These are phyloP conservation scores for Scrobipalpa atriplicella DNA, from an alignment of 2,888 invertebrate species.

Conservation along the genomic window DNA sequence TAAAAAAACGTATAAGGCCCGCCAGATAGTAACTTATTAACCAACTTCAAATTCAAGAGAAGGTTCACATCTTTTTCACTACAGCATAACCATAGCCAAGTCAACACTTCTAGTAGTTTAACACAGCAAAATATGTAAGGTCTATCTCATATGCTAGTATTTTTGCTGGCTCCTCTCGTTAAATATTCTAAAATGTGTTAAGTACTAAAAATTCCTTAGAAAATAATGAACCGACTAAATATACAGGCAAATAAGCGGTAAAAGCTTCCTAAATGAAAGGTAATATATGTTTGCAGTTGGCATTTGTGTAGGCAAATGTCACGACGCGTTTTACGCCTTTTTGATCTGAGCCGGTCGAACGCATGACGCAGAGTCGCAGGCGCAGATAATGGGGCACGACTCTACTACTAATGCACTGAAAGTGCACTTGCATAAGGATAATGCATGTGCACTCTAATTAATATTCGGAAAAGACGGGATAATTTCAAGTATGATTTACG, in stretches of 20 bases:
- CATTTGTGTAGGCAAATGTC: constrained; percentile 33
- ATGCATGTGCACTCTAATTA: not conserved
- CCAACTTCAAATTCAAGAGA: no score
- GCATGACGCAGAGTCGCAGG: constrained; percentile 31
- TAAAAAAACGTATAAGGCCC: no score
- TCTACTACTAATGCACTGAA: not conserved
- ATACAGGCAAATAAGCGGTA: constrained; percentile 19
- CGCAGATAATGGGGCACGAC: not conserved
- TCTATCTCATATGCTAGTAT: not conserved
- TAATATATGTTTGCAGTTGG: constrained; percentile 27
- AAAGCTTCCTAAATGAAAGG: constrained; percentile 28
- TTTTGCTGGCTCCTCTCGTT: not conserved
- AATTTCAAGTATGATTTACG: no score
- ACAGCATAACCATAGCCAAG: no score
- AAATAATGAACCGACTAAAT: not conserved
- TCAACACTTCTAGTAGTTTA: no score
- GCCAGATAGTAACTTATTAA: no score
- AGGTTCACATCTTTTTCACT: no score
- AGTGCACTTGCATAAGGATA: not conserved
- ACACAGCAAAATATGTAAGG: no score
- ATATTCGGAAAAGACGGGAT: not conserved
- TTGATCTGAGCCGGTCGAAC: constrained; percentile 35
- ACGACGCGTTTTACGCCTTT: constrained; percentile 29
- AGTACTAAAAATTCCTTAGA: not conserved
- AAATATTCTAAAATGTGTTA: not conserved